Evolutionary conservation across 2,113 vertebrate genomes (phyloP).

Genomic region (Microcebus lehilahytsara): DNA sequence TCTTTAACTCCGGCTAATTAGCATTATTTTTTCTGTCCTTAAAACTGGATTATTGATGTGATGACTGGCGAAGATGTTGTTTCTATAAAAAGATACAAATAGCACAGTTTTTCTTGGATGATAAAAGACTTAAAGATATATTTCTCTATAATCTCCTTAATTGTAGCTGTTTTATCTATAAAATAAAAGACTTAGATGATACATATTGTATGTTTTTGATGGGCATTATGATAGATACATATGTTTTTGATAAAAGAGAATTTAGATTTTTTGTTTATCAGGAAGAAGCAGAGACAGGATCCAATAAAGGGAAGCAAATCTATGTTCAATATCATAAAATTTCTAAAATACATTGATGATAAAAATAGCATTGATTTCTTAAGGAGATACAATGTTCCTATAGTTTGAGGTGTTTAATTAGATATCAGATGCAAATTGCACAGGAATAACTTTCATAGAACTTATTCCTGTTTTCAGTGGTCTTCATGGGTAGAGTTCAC

Average conservation of each 20-base stretch:
- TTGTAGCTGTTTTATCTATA: background rate
- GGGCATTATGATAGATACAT: background rate
- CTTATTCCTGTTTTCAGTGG: background rate
- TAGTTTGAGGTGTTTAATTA: background rate
- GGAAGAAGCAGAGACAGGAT: background rate
- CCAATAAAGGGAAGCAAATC: background rate
- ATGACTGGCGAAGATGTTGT: background rate
- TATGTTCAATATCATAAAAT: background rate
- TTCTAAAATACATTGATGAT: background rate
- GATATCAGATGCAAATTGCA: background rate
- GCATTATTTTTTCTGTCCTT: background rate
- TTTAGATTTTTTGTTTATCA: background rate
- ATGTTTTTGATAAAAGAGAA: background rate
- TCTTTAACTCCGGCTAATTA: slow-evolving; percentile 16
- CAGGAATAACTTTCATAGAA: background rate
- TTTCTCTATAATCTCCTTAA: background rate
- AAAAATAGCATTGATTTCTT: background rate
- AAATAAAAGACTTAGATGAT: background rate
- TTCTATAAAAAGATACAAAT: background rate
- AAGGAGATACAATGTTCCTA: background rate
- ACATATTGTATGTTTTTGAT: background rate
- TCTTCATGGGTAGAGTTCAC: background rate
- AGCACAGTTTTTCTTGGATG: background rate
- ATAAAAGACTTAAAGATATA: background rate
- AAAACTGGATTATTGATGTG: background rate